phyloP scores from a whole-genome alignment of 2,888 invertebrate species.

The Eupithecia subumbrata region DNA sequence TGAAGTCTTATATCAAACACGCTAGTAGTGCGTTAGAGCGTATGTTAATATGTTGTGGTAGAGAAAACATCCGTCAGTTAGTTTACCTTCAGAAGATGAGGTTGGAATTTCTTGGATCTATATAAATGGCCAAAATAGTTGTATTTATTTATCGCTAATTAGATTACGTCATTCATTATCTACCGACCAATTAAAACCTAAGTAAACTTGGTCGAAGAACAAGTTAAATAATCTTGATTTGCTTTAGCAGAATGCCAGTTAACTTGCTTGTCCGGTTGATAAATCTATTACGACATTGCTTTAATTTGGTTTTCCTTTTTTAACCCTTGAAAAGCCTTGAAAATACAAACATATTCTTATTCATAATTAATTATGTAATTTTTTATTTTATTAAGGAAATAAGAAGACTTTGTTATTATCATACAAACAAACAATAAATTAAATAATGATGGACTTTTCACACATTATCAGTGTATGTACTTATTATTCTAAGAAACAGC shows the following conservation, averaged over 20 bases:
- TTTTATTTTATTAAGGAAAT: not conserved
- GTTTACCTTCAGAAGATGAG: not conserved
- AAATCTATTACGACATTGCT: not conserved
- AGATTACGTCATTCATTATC: not conserved
- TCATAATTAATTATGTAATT: not conserved
- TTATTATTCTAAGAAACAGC: not conserved
- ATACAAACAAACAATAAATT: not conserved
- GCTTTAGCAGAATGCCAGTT: not conserved
- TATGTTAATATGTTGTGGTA: too few relatives aligned
- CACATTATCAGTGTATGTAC: not conserved
- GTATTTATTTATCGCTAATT: not conserved
- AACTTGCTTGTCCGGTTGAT: not conserved
- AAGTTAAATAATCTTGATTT: conserved; percentile 2
- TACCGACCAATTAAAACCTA: not conserved
- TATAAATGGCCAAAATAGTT: not conserved
- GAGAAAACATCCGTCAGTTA: not conserved
- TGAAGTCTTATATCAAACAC: too few relatives aligned
- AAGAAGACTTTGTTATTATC: not conserved
- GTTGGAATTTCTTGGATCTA: not conserved
- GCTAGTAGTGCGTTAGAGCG: not conserved
- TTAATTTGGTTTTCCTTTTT: not conserved
- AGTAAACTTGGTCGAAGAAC: not conserved
- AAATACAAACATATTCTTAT: not conserved
- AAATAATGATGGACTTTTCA: not conserved
- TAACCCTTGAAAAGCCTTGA: not conserved